phyloP scores from a whole-genome alignment of 2,888 invertebrate genomes.

The Synergus itoensis region DNA sequence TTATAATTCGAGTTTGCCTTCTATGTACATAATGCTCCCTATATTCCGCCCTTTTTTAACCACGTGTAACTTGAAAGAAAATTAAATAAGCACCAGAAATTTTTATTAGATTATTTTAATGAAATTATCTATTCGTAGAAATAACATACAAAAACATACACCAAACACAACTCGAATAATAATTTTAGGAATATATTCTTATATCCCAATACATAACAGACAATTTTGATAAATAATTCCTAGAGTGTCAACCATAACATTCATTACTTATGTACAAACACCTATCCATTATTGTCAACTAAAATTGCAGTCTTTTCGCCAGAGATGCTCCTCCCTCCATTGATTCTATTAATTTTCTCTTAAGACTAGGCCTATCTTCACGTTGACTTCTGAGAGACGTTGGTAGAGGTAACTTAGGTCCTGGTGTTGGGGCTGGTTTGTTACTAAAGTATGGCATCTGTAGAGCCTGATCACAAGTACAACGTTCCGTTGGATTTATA shows the following conservation, averaged over 20 bases:
- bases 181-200: neutral
- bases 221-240: neutral
- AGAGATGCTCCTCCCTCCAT: constrained; percentile 85
- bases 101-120: neutral
- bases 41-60: no score
- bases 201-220: neutral
- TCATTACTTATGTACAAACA: constrained; percentile 10
- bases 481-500: constrained; percentile 90
- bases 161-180: neutral
- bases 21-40: no score
- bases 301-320: constrained; percentile 85
- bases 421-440: constrained; percentile 92
- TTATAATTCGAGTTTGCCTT: no score
- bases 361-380: constrained; percentile 86
- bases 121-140: neutral
- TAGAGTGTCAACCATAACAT: neutral
- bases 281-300: constrained; percentile 48
- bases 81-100: neutral
- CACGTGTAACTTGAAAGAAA: neutral
- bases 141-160: neutral
- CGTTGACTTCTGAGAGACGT: constrained; percentile 81
- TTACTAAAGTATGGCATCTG: constrained; percentile 95
- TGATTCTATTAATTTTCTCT: constrained; percentile 87
- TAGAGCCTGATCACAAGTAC: constrained; percentile 90
- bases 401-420: constrained; percentile 90